Conservation (phyloP, 37 sponge, comb jelly and placozoan genomes). For the Diacarnus erythraeanus region DNA sequence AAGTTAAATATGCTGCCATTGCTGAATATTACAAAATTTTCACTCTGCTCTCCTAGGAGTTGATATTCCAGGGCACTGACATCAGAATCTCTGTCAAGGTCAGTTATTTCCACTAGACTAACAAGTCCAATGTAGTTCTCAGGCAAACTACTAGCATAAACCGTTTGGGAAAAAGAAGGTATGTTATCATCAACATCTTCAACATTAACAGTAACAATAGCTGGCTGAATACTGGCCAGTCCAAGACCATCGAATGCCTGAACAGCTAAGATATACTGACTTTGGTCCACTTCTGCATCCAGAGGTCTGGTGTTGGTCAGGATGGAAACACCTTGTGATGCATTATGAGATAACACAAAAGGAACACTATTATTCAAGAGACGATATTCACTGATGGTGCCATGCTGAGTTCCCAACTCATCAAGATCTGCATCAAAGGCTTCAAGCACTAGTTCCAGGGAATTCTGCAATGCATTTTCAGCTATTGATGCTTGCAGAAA, state of each 20-base stretch:
- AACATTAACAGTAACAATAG: constrained; percentile 18
- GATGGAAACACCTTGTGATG: not conserved
- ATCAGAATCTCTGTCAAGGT: constrained; percentile 39
- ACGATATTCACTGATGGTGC: constrained; percentile 15
- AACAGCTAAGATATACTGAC: constrained; percentile 21
- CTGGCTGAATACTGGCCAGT: constrained; percentile 6
- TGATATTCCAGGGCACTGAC: constrained; percentile 1
- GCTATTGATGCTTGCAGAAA: constrained; percentile 5
- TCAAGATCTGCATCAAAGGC: constrained; percentile 43
- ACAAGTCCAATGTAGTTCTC: constrained; percentile 47
- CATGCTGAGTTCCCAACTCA: constrained; percentile 11
- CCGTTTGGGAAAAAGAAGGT: constrained; percentile 12
- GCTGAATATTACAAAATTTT: constrained; percentile 7
- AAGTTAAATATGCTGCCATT: constrained; percentile 39
- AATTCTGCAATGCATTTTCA: constrained; percentile 33
- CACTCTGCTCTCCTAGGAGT: constrained; percentile 13
- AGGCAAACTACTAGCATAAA: constrained; percentile 2
- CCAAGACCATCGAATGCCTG: constrained; percentile 35
- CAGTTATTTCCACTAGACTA: constrained; percentile 12
- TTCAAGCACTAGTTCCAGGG: constrained; percentile 4
- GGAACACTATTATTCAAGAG: constrained; percentile 38
- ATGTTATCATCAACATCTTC: constrained; percentile 43
- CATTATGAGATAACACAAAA: constrained; percentile 21
- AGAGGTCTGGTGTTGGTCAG: constrained; percentile 48
- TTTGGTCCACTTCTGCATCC: constrained; percentile 56